These are phyloP conservation scores for Lepisosteus oculatus DNA, from an alignment of 2,113 vertebrate species.

Conservation along the genomic window DNA sequence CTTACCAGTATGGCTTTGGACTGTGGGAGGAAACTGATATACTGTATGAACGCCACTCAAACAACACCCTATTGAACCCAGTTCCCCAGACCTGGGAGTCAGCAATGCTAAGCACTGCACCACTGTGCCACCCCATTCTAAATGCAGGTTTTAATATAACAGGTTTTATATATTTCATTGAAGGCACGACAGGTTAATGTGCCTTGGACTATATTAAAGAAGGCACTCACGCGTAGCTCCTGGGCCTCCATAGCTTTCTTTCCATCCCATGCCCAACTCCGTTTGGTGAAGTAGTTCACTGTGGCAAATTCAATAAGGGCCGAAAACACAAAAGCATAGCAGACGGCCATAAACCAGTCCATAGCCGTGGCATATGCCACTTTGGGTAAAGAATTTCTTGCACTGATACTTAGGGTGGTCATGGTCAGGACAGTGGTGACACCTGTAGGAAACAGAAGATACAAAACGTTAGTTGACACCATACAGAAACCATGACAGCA, in stretches of 20 bases:
- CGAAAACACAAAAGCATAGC: conserved; percentile 99
- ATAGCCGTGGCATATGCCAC: conserved; percentile 98
- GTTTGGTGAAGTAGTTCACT: conserved; percentile 98
- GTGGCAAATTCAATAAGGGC: conserved; percentile 98
- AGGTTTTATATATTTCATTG: no score
- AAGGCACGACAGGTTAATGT: neutral
- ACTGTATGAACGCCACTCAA: no score
- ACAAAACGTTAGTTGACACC: neutral
- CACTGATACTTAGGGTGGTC: conserved; percentile 98
- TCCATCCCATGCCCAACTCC: conserved; percentile 98
- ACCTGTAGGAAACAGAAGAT: conserved; percentile 62
- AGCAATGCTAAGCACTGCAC: no score
- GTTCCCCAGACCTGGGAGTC: no score
- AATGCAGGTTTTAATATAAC: no score
- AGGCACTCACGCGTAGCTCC: conserved; percentile 85
- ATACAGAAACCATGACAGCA: no score
- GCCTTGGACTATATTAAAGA: neutral
- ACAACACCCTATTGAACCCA: no score
- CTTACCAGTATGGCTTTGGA: no score
- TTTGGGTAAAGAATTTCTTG: conserved; percentile 96
- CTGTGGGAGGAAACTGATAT: no score
- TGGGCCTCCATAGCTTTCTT: conserved; percentile 87
- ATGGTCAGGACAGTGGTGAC: conserved; percentile 98
- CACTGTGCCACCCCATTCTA: no score
- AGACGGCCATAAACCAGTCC: conserved; percentile 99